Base-by-base conservation (phyloP, 2,797 vertebrate species). In the Enteromius trimaculatus region DNA sequence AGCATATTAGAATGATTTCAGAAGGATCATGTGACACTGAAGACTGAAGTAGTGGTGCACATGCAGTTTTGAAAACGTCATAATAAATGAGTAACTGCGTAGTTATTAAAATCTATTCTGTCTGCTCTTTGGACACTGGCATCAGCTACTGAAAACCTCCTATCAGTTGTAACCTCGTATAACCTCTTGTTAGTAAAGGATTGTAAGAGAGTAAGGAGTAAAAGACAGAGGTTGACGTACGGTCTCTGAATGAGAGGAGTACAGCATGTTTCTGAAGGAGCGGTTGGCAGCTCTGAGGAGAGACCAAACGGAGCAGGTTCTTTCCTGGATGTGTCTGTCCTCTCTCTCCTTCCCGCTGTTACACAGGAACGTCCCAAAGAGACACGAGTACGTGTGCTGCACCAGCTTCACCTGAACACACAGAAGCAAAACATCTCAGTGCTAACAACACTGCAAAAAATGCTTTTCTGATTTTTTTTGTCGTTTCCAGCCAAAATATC, bases 331-430 rank as follows among this genome's bases (percentile, higher is more conserved):
- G 69, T 96, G 97, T 19, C 96, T 94, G 81, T 99, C 98, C 83
- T 97, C 96, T 83, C 98, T 93, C 92, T 99, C 98, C 89, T 98
- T 98, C 71, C 96, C 96, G 0, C 97, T 98, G 95, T 99, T 99
- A 90, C 98, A 98, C 93, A 99, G 95, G 95, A 99, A 99, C 91
- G 98, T 99, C 88, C 98, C 98, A 86, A 98, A 99, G 88, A 99
- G 95, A 92, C 97, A 99, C 85, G 98, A 99, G 92, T 99, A 99
- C 82, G 96, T 97, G 91, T 99, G 98, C 93, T 99, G 98, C 89
- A 98, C 98, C 93, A 99, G 93, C 90, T 99, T 99, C 87, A 99
- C 98, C 98, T 99, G 89, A 29, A 86, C 3, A 70, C 19, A 83
- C 58, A 87, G 37, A 87, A 68, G 66, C 16, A 55, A 55, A 85